These are phyloP conservation scores for Acrocyrtus sp. DNA, from an alignment of 2,888 invertebrate species.

Conservation along the genomic window DNA sequence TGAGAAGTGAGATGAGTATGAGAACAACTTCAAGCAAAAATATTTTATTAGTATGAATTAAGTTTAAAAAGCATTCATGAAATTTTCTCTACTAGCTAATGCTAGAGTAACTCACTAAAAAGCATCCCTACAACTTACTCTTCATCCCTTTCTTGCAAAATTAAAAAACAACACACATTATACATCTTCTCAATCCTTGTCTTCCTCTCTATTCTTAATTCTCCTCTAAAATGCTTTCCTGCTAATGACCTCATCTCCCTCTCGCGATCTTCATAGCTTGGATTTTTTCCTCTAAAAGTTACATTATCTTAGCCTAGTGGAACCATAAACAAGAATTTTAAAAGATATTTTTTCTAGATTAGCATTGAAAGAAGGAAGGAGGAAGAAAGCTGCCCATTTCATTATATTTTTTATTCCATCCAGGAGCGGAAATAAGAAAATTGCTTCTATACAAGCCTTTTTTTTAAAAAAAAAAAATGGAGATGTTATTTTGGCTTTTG, in stretches of 20 bases:
- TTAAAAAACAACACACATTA: not conserved
- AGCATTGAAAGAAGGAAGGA: too few relatives aligned
- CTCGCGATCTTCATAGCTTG: too few relatives aligned
- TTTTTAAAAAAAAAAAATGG: too few relatives aligned
- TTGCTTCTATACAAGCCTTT: too few relatives aligned
- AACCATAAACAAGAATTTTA: slow-evolving; percentile 23
- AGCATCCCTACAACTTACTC: not conserved
- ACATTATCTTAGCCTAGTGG: slow-evolving; percentile 29
- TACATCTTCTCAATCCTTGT: too few relatives aligned
- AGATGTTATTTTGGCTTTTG: too few relatives aligned
- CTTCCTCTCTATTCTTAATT: too few relatives aligned
- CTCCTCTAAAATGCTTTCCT: not conserved
- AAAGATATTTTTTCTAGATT: slow-evolving; percentile 22
- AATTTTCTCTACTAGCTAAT: not conserved
- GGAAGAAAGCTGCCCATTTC: slow-evolving; percentile 8
- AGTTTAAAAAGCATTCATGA: slow-evolving; percentile 12
- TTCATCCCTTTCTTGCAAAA: not conserved
- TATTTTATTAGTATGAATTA: slow-evolving; percentile 10
- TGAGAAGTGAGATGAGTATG: too few relatives aligned
- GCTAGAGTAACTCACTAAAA: not conserved
- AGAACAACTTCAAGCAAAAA: not conserved
- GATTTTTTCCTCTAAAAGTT: slow-evolving; percentile 6
- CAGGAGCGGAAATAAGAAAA: slow-evolving; percentile 27
- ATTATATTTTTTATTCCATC: slow-evolving; percentile 30
- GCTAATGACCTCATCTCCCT: slow-evolving; percentile 51